A percentile compares a stretch with the other conserved stretches of the same genome.
Evolutionary conservation across 2,888 invertebrate genomes (phyloP).

Genomic region (Diarsia rubi): DNA sequence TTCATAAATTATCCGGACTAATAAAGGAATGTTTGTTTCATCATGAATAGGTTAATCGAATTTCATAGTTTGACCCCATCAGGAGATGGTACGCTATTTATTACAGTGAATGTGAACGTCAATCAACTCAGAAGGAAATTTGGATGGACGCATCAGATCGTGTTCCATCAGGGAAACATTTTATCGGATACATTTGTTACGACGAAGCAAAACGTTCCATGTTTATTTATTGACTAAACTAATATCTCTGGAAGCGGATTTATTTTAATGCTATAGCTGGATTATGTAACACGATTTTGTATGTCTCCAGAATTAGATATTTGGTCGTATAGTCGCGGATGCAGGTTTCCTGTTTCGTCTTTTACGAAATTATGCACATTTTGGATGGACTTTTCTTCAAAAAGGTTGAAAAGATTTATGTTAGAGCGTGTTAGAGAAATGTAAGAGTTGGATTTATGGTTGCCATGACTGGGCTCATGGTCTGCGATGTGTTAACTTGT

Average conservation of each 20-base stretch:
- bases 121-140: constrained; percentile 75
- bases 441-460: constrained; percentile 61
- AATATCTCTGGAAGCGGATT: constrained; percentile 66
- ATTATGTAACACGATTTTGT: constrained; percentile 64
- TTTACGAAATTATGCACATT: constrained; percentile 60
- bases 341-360: constrained; percentile 72
- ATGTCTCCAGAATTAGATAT: constrained; percentile 66
- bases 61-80: constrained; percentile 77
- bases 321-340: constrained; percentile 71
- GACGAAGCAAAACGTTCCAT: constrained; percentile 59
- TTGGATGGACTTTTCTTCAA: constrained; percentile 64
- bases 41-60: constrained; percentile 80
- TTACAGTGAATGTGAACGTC: constrained; percentile 78
- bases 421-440: constrained; percentile 42
- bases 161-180: constrained; percentile 75
- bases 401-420: constrained; percentile 65
- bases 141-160: constrained; percentile 71
- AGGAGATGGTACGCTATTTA: constrained; percentile 77
- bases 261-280: constrained; percentile 61
- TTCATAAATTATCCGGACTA: constrained; percentile 71
- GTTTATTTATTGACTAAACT: constrained; percentile 64
- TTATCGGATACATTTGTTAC: constrained; percentile 71
- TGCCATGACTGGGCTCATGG: constrained; percentile 55
- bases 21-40: constrained; percentile 73
- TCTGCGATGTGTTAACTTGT: constrained; percentile 73